Base-by-base conservation (phyloP, 1,140 invertebrate genomes). In the Pseudomyrmex concolor region DNA sequence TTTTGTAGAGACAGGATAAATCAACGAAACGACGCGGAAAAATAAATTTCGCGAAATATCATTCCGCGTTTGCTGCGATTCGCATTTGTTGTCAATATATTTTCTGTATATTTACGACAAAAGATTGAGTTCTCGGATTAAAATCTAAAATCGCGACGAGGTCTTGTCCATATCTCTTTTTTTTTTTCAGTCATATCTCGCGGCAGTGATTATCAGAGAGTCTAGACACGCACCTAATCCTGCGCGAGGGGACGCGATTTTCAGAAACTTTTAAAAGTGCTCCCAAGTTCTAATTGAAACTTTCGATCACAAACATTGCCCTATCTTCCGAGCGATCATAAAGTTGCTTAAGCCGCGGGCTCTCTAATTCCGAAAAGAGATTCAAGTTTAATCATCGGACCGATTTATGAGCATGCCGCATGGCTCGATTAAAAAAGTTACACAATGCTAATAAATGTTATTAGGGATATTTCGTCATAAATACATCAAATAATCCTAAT, bases 271-370 rank as follows among this genome's bases (percentile, higher is more conserved):
- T 86, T 83, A 85, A 80, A 80, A 83, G 76, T 82, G 68, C 64
- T 76, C 54, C 17, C 51, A 76, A 85, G 77, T 85, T 86, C 77
- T 72, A 74, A 87, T 87, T 72, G 84, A 77, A 85, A 74, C 54
- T 87, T 73, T 55, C 76, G 66, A 82, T 87, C 78, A 83, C 83
- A 83, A 85, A 85, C 84, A 85, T 72, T 45, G 84, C 66, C 68
- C 78, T 67, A 81, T 86, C 77, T 57, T 50, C 22, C 19, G 57
- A 34, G 66, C 67, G 85, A 87, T 87, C 84, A 85, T 71, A 77
- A 87, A 87, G 85, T 85, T 85, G 57, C 71, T 63, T 59, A 73
- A 87, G 76, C 71, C 77, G 70, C 66, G 54, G 70, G 51, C 50
- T 76, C 59, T 73, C 72, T 85, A 83, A 83, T 83, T 83, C 64